A percentile compares a stretch with the other conserved stretches of the same genome.
phyloP scores from a whole-genome alignment of 2,888 invertebrate species.

The Dynastes maya region DNA sequence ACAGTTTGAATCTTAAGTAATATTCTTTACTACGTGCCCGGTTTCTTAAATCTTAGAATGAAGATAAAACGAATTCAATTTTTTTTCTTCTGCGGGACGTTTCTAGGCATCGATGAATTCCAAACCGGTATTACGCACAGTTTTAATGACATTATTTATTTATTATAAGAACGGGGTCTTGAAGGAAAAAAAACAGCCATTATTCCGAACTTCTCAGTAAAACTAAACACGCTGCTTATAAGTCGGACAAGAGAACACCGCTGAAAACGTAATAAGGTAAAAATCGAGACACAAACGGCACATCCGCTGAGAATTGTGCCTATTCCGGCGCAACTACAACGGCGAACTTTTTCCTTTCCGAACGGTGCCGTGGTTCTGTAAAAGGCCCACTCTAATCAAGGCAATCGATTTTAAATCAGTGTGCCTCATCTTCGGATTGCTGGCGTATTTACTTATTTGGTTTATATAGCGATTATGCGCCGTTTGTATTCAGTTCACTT shows the following conservation, averaged over 20 bases:
- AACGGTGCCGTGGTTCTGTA: conserved; percentile 14
- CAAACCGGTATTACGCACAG: neutral
- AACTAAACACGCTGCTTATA: neutral
- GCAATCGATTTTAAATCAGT: conserved; percentile 48
- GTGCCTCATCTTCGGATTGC: conserved; percentile 40
- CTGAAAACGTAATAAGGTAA: conserved; percentile 41
- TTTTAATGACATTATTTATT: conserved; percentile 25
- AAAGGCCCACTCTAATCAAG: conserved; percentile 46
- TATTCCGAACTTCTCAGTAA: conserved; percentile 28
- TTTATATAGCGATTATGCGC: conserved; percentile 54
- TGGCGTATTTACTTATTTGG: conserved; percentile 52
- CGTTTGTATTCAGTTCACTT: conserved; percentile 62
- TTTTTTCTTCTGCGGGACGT: neutral
- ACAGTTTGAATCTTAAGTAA: too few species aligned
- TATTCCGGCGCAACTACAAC: conserved; percentile 23
- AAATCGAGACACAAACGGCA: conserved; percentile 7
- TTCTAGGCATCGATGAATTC: neutral
- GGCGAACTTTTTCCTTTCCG: conserved; percentile 19
- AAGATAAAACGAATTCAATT: neutral
- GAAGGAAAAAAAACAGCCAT: neutral
- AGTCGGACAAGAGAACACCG: neutral
- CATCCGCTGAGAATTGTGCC: conserved; percentile 39
- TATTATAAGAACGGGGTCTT: conserved; percentile 1
- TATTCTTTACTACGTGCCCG: too few species aligned
- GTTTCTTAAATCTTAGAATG: neutral